Percentiles rank a stretch among this genome's conserved stretches.
Conservation (phyloP, 1,140 invertebrate genomes). For the Ostrea denselamellosa region DNA sequence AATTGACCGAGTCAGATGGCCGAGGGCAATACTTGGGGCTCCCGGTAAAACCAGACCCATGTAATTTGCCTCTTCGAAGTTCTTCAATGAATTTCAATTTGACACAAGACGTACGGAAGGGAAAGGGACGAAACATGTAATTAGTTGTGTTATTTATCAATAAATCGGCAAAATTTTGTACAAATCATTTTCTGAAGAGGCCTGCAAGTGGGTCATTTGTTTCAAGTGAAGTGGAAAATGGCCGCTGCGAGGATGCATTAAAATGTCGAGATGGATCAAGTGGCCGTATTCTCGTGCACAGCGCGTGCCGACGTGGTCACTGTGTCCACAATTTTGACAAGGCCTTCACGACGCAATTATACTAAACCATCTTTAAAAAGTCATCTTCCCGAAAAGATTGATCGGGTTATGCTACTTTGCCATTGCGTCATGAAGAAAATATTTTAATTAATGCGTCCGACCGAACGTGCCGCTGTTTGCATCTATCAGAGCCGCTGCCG, state of each 20-base stretch:
- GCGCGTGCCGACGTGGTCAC: constrained; percentile 37
- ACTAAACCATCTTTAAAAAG: not conserved
- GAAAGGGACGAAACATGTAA: not conserved
- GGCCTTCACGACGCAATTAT: not conserved
- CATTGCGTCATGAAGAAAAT: not conserved
- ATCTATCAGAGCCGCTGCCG: not conserved
- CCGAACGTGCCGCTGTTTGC: not conserved
- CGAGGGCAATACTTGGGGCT: not conserved
- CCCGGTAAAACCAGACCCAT: constrained; percentile 32
- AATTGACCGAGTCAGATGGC: constrained; percentile 5
- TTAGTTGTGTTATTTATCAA: constrained; percentile 40
- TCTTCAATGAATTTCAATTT: not conserved
- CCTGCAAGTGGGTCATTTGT: constrained; percentile 38
- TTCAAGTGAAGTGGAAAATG: constrained; percentile 37
- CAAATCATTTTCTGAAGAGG: not conserved
- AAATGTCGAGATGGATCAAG: constrained; percentile 38
- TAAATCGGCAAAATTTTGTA: constrained; percentile 31
- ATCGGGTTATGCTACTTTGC: not conserved
- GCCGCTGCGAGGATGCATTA: not conserved
- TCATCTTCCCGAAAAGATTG: not conserved
- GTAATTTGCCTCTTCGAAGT: constrained; percentile 13
- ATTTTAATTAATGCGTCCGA: not conserved
- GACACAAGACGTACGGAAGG: constrained; percentile 3
- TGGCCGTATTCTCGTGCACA: constrained; percentile 31
- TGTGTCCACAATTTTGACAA: constrained; percentile 31